Percentiles rank a stretch among this genome's conserved stretches.
Evolutionary conservation across 2,113 vertebrate genomes (phyloP).

Genomic region (Proterorhinus semilunaris): DNA sequence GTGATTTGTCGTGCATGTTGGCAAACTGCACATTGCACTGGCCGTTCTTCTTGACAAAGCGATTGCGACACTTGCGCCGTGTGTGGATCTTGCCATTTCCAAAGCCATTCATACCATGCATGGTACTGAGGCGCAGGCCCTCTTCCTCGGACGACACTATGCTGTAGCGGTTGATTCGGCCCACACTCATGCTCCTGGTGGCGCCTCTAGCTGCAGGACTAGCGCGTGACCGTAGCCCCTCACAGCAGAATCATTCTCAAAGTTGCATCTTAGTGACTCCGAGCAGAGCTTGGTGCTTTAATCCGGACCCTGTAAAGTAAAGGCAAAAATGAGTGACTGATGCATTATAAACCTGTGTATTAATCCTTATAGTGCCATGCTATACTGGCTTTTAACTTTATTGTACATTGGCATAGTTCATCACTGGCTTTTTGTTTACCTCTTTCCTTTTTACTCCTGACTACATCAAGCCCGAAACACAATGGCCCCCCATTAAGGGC

Average conservation of each 20-base stretch:
- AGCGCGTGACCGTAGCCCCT: slow-evolving; percentile 55
- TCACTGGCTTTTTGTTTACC: neutral
- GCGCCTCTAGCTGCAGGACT: slow-evolving; percentile 49
- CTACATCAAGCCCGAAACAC: slow-evolving; percentile 45
- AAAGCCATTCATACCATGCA: slow-evolving; percentile 96
- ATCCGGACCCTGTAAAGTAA: slow-evolving; percentile 59
- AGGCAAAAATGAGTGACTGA: slow-evolving; percentile 39
- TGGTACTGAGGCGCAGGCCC: slow-evolving; percentile 89
- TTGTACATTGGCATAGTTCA: neutral
- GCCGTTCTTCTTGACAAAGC: slow-evolving; percentile 96
- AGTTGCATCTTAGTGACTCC: slow-evolving; percentile 57
- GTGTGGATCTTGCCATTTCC: slow-evolving; percentile 97
- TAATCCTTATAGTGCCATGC: slow-evolving; percentile 8
- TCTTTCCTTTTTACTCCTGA: slow-evolving; percentile 3
- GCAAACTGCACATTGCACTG: slow-evolving; percentile 96
- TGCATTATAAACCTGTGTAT: slow-evolving; percentile 13
- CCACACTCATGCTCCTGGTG: slow-evolving; percentile 85
- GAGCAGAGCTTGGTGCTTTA: slow-evolving; percentile 34
- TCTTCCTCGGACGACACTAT: slow-evolving; percentile 96
- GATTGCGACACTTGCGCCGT: slow-evolving; percentile 89
- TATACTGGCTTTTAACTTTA: neutral
- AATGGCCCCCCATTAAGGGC: slow-evolving; percentile 43
- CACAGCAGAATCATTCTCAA: slow-evolving; percentile 46
- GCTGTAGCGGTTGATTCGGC: slow-evolving; percentile 90
- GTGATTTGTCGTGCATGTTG: slow-evolving; percentile 95